These are phyloP conservation scores for Pseudorhombus dupliciocellatus DNA, from an alignment of 2,113 vertebrate species.

Conservation along the genomic window DNA sequence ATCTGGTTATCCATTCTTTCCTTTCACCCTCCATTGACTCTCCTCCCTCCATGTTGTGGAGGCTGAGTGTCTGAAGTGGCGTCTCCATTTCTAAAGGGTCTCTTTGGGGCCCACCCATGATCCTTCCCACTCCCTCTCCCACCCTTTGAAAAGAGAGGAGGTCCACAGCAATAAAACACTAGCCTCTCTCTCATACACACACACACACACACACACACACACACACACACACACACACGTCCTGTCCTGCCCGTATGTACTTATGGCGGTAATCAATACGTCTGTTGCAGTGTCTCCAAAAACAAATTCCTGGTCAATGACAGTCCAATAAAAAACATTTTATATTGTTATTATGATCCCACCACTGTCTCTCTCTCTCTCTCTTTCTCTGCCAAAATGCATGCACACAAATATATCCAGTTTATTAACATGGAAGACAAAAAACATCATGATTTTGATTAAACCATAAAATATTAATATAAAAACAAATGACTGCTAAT, in stretches of 20 bases:
- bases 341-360: slow-evolving; percentile 35
- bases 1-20: slow-evolving; percentile 59
- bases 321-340: slow-evolving; percentile 30
- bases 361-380: not conserved
- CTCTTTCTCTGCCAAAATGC: not conserved
- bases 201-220: slow-evolving; percentile 9
- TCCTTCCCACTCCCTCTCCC: slow-evolving; percentile 37
- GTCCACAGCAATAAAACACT: slow-evolving; percentile 49
- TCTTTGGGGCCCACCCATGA: slow-evolving; percentile 69
- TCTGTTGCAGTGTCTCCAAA: slow-evolving; percentile 58
- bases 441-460: too few relatives aligned
- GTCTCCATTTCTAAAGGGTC: slow-evolving; percentile 60
- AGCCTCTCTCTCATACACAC: slow-evolving; percentile 10
- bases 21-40: slow-evolving; percentile 54
- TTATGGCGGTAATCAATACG: slow-evolving; percentile 64
- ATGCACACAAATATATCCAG: not conserved
- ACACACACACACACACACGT: slow-evolving; percentile 7
- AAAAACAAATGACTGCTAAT: too few relatives aligned
- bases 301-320: slow-evolving; percentile 59
- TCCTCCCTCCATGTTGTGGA: slow-evolving; percentile 66
- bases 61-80: slow-evolving; percentile 64
- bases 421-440: too few relatives aligned
- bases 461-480: too few relatives aligned
- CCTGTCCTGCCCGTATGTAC: slow-evolving; percentile 52
- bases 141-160: slow-evolving; percentile 58